Conservation (phyloP, 1,140 invertebrate species). For the silkworm (Bombyx mori) region ASM3026992v2 NC_085116.1:16254001-16254500, state of each 20-base stretch:
- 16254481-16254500: too few species aligned
- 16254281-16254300: background rate
- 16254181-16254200: slow-evolving; percentile 36
- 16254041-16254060: too few species aligned
- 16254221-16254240: slow-evolving; percentile 9
- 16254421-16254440: too few species aligned
- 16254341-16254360: too few species aligned
- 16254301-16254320: background rate
- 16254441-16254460: too few species aligned
- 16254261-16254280: background rate
- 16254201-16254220: slow-evolving; percentile 16
- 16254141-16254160: slow-evolving; percentile 44
- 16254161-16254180: slow-evolving; percentile 32
- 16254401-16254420: too few species aligned
- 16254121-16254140: slow-evolving; percentile 65
- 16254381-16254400: too few species aligned
- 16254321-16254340: too few species aligned
- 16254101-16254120: slow-evolving; percentile 37
- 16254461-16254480: too few species aligned
- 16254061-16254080: background rate
- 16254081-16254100: slow-evolving; percentile 33
- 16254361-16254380: too few species aligned
- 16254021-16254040: too few species aligned
- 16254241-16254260: background rate
- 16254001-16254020: too few species aligned